phyloP scores from a whole-genome alignment of 2,888 invertebrate genomes.

The Gnatocerus cornutus region DNA sequence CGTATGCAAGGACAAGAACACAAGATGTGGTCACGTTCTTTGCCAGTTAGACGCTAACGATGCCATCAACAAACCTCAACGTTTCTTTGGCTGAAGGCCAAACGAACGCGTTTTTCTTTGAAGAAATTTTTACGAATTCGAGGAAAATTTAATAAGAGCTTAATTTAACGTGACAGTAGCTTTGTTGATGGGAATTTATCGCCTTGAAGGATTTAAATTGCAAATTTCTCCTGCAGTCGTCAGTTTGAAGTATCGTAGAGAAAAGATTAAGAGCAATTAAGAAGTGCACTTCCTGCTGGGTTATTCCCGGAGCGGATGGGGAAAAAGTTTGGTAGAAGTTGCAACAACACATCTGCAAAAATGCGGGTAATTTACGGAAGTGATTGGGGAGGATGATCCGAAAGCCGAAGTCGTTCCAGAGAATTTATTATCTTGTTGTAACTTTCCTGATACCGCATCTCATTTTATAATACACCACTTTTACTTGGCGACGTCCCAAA shows the following conservation, averaged over 20 bases:
- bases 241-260: constrained; percentile 18
- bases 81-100: constrained; percentile 12
- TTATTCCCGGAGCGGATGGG: not conserved
- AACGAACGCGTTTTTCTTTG: not conserved
- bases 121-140: constrained; percentile 8
- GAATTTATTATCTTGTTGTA: too few species aligned
- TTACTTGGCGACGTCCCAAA: not conserved
- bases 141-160: too few species aligned
- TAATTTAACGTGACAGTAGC: constrained; percentile 19
- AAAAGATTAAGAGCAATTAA: not conserved
- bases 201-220: constrained; percentile 15
- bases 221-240: constrained; percentile 28
- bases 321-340: not conserved
- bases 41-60: constrained; percentile 19
- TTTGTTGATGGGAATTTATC: constrained; percentile 39
- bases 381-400: too few species aligned
- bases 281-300: not conserved
- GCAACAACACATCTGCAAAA: too few species aligned
- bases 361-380: too few species aligned
- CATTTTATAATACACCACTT: not conserved
- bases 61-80: constrained; percentile 9
- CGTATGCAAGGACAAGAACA: constrained; percentile 35
- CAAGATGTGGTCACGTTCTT: constrained; percentile 24
- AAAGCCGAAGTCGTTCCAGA: too few species aligned
- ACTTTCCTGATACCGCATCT: too few species aligned